These are phyloP conservation scores for Plecturocebus donacophilus DNA, from an alignment of 2,113 vertebrate species.

Conservation along the genomic window DNA sequence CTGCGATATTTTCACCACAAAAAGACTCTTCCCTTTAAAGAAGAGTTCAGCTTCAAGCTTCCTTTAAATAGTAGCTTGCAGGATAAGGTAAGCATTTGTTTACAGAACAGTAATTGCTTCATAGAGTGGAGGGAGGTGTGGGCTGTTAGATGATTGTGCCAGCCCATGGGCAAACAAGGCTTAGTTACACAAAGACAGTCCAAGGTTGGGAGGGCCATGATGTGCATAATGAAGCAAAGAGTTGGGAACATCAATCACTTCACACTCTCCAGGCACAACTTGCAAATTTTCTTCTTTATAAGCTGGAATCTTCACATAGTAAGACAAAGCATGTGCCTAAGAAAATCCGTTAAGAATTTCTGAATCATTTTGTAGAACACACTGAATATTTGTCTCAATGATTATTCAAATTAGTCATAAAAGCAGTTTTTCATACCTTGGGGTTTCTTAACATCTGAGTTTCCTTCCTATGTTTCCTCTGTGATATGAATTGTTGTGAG, in stretches of 20 bases:
- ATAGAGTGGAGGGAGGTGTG: background rate
- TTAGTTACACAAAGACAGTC: background rate
- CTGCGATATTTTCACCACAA: slow-evolving; percentile 43
- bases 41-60: background rate
- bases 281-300: background rate
- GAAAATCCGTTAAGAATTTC: background rate
- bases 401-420: slow-evolving; percentile 47
- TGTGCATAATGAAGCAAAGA: background rate
- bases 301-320: background rate
- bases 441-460: background rate
- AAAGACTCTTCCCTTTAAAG: slow-evolving; percentile 16
- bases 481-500: background rate
- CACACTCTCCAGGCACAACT: background rate
- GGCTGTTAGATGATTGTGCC: background rate
- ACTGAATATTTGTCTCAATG: background rate
- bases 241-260: background rate
- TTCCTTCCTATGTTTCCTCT: background rate
- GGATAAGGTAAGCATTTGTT: slow-evolving; percentile 49
- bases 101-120: slow-evolving; percentile 57
- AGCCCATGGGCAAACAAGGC: background rate
- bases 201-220: background rate
- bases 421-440: slow-evolving; percentile 6
- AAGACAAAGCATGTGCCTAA: background rate
- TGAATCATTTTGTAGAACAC: background rate
- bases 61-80: slow-evolving; percentile 48